Evolutionary conservation across 2,113 vertebrate species (phyloP), one percentile per base, ranked within the genome.

Genomic region (Gila orcuttii): DNA sequence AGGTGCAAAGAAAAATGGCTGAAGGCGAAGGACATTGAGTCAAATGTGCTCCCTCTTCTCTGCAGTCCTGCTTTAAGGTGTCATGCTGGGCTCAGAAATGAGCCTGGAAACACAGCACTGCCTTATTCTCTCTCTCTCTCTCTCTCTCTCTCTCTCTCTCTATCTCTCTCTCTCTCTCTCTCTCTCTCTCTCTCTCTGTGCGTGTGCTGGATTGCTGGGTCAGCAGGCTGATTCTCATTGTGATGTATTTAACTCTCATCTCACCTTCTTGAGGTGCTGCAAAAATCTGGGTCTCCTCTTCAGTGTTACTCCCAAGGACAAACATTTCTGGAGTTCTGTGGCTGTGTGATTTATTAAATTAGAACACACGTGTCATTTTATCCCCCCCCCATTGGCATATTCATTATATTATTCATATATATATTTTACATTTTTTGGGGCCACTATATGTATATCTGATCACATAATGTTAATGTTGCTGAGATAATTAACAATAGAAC

Each of bases 11-110:
- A 96, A 96, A 96, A 96, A 93, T 93, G 89, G 95, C 95, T 95
- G 94, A 94, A 93, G 93, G 96, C 95, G 96, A 73, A 85, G 83
- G 75, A 90, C 83, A 71, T 23, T 12, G 95, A 92, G 93, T 96
- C 95, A 94, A 95, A 79, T 52, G n/a, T 31, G 66, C 39, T 42
- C 64, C 52, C 50, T 57, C 28, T 28, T 23, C n/a, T 19, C 83
- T 94, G 95, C 95, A 94, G 60, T 94, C 93, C 94, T 95, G 94
- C 95, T 95, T 95, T 95, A 96, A 96, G 96, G 95, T 95, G 94
- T 96, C 97, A 96, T 97, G 97, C 96, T 98, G 96, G 95, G 97
- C 82, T 95, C 95, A 94, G 94, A 97, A 98, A 97, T 97, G 96
- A 98, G 96, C 93, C 96, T 95, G 92, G 96, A 96, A 96, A 96